These are phyloP conservation scores for Fragum sueziense DNA, from an alignment of 2,888 invertebrate genomes.

Conservation along the genomic window DNA sequence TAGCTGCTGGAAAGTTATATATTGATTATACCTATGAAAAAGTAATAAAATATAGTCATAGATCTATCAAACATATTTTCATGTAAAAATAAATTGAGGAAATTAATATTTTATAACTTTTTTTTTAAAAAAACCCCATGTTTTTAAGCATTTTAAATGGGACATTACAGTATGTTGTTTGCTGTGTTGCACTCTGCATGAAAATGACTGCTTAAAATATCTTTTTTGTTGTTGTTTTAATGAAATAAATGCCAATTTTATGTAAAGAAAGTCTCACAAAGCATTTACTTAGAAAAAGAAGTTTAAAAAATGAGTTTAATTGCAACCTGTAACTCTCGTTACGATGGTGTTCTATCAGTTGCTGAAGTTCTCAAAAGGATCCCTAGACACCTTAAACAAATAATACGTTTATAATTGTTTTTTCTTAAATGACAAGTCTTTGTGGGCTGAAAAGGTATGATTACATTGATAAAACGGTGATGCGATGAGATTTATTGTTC, in stretches of 20 bases:
- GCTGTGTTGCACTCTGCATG: too few relatives aligned
- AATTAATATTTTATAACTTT: too few relatives aligned
- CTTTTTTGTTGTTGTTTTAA: too few relatives aligned
- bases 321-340: neutral
- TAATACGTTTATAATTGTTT: neutral
- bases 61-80: too few relatives aligned
- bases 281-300: neutral
- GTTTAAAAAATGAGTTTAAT: neutral
- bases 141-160: too few relatives aligned
- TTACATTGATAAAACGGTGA: neutral
- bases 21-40: too few relatives aligned
- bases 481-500: neutral
- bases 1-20: too few relatives aligned
- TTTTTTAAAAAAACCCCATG: too few relatives aligned
- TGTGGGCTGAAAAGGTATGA: neutral
- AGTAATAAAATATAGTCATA: too few relatives aligned
- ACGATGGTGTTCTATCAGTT: neutral
- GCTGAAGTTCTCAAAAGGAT: neutral
- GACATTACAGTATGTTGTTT: too few relatives aligned
- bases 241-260: neutral
- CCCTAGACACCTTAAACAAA: neutral
- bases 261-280: neutral
- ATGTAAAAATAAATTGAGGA: too few relatives aligned
- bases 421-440: neutral
- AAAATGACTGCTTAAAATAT: too few relatives aligned